Conservation (phyloP, 2,888 invertebrate species). For the Allygus modestus region DNA sequence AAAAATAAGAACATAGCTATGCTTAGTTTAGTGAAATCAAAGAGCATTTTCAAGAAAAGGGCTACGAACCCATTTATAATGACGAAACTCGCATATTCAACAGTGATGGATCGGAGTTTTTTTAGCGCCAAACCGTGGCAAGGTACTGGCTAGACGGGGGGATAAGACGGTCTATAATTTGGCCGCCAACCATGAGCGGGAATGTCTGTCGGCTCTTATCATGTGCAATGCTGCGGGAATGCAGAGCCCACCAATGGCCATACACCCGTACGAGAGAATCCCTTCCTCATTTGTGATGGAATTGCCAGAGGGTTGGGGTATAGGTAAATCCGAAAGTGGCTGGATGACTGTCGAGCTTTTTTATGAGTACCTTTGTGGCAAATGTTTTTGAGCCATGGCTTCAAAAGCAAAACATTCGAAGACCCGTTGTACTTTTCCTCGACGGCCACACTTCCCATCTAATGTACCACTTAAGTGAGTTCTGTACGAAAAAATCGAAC, state of each 20-base stretch:
- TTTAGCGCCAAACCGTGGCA: no score
- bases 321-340: constrained; percentile 73
- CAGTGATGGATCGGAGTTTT: no score
- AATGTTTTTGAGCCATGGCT: constrained; percentile 73
- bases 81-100: no score
- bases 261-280: constrained; percentile 67
- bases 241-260: constrained; percentile 63
- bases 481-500: constrained; percentile 66
- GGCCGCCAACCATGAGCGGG: constrained; percentile 71
- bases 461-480: constrained; percentile 64
- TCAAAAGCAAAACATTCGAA: constrained; percentile 70
- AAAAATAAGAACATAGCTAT: constrained; percentile 55
- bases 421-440: constrained; percentile 73
- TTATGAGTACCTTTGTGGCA: constrained; percentile 73
- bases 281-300: constrained; percentile 65
- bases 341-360: constrained; percentile 74
- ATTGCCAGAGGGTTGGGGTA: constrained; percentile 72
- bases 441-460: constrained; percentile 73
- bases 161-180: no score
- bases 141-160: no score
- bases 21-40: no score
- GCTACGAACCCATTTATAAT: no score
- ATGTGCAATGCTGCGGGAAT: constrained; percentile 45
- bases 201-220: constrained; percentile 70
- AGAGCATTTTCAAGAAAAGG: no score